phyloP scores from a whole-genome alignment of 2,797 vertebrate species.

The Benthosema pterotum region DNA sequence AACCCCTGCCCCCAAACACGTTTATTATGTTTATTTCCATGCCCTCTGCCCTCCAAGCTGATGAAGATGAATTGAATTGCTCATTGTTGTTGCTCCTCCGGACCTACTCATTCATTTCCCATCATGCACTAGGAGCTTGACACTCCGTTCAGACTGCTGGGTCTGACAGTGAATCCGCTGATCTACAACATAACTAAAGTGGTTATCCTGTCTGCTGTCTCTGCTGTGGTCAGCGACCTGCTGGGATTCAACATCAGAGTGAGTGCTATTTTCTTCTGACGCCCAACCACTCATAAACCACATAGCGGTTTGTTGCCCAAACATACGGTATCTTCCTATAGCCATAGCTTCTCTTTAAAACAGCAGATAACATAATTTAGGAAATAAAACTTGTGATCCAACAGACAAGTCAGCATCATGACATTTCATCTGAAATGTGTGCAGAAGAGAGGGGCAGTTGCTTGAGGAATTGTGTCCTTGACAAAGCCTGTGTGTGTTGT shows the following conservation, averaged over 20 bases:
- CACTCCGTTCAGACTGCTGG: constrained; percentile 92
- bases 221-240: constrained; percentile 95
- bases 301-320: not conserved
- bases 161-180: constrained; percentile 95
- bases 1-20: no score
- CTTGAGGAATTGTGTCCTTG: no score
- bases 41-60: no score
- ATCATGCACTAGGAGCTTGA: constrained; percentile 87
- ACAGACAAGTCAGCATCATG: no score
- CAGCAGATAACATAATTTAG: no score
- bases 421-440: no score
- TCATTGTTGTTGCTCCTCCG: no score
- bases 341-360: not conserved
- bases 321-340: not conserved
- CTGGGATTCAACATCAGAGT: constrained; percentile 98
- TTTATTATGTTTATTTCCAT: no score
- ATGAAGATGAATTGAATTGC: no score
- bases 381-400: no score
- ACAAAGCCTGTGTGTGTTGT: no score
- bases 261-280: constrained; percentile 52
- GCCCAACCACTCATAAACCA: not conserved
- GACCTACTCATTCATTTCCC: not conserved
- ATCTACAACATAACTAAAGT: constrained; percentile 98
- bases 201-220: constrained; percentile 96
- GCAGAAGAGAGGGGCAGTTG: no score